These are phyloP conservation scores for Odontocolon sp. DNA, from an alignment of 2,888 invertebrate genomes.

Conservation along the genomic window DNA sequence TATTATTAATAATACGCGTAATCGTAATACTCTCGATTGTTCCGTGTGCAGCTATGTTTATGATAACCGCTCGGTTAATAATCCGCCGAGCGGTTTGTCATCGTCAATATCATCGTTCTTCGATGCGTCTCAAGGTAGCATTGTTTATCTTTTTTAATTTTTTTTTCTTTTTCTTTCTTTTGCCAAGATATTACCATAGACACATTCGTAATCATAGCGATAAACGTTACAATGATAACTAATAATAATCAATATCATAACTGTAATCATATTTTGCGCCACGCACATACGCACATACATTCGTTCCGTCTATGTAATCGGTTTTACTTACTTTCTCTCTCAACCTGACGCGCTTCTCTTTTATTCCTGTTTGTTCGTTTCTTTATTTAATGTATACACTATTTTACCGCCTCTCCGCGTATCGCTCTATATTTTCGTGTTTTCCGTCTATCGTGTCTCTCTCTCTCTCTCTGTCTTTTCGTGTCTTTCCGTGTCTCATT, in stretches of 20 bases:
- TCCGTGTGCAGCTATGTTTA: constrained; percentile 47
- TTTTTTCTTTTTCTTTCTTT: not conserved
- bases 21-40: constrained; percentile 59
- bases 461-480: not conserved
- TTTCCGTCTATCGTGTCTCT: not conserved
- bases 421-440: not conserved
- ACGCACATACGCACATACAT: constrained; percentile 34
- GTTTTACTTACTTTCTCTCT: constrained; percentile 5
- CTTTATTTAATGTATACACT: not conserved
- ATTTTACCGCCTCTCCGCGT: constrained; percentile 3
- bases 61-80: not conserved
- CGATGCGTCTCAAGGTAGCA: constrained; percentile 34
- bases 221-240: constrained; percentile 35
- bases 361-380: constrained; percentile 6
- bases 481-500: not conserved
- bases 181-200: constrained; percentile 4
- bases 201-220: constrained; percentile 20
- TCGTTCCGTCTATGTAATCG: constrained; percentile 17
- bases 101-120: constrained; percentile 32
- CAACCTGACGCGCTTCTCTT: not conserved
- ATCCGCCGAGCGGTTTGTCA: constrained; percentile 11
- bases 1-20: constrained; percentile 62
- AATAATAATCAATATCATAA: constrained; percentile 50
- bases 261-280: constrained; percentile 54
- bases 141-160: not conserved